phyloP scores from a whole-genome alignment of 2,888 invertebrate species.

The Silvanus unidentatus region DNA sequence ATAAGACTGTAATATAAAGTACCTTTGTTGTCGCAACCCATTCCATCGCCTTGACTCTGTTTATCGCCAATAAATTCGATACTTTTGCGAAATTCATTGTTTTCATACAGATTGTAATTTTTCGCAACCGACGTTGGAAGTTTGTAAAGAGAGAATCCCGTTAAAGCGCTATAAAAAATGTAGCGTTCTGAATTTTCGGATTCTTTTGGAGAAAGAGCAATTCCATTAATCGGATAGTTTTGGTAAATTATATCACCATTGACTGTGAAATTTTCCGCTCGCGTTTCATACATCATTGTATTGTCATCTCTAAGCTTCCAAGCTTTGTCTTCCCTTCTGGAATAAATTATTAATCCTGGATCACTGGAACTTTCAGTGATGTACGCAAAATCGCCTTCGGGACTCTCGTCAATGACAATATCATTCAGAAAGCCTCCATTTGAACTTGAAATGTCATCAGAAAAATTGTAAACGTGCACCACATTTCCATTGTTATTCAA shows the following conservation, averaged over 20 bases:
- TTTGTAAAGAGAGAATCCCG: slow-evolving; percentile 48
- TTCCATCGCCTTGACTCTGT: slow-evolving; percentile 60
- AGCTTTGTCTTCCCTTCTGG: slow-evolving; percentile 53
- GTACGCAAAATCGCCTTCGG: slow-evolving; percentile 56
- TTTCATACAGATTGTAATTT: slow-evolving; percentile 46
- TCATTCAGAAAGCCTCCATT: slow-evolving; percentile 59
- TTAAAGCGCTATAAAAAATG: slow-evolving; percentile 30
- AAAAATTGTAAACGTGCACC: slow-evolving; percentile 54
- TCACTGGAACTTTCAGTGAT: slow-evolving; percentile 60
- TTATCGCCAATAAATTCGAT: slow-evolving; percentile 31
- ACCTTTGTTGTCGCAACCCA: slow-evolving; percentile 64
- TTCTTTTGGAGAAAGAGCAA: slow-evolving; percentile 57
- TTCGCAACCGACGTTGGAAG: slow-evolving; percentile 56
- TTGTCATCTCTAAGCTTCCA: slow-evolving; percentile 64
- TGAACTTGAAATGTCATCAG: slow-evolving; percentile 52
- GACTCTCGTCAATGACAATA: slow-evolving; percentile 64
- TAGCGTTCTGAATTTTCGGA: slow-evolving; percentile 16
- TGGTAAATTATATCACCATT: slow-evolving; percentile 50
- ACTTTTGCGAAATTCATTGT: slow-evolving; percentile 25
- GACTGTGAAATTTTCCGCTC: slow-evolving; percentile 56
- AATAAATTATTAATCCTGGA: slow-evolving; percentile 65
- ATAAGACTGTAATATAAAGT: slow-evolving; percentile 62
- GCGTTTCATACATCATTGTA: slow-evolving; percentile 57
- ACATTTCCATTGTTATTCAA: slow-evolving; percentile 53
- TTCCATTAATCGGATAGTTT: slow-evolving; percentile 60